Conservation (phyloP, 2,888 invertebrate species). For the Lepidocyrtinus sp. region DNA sequence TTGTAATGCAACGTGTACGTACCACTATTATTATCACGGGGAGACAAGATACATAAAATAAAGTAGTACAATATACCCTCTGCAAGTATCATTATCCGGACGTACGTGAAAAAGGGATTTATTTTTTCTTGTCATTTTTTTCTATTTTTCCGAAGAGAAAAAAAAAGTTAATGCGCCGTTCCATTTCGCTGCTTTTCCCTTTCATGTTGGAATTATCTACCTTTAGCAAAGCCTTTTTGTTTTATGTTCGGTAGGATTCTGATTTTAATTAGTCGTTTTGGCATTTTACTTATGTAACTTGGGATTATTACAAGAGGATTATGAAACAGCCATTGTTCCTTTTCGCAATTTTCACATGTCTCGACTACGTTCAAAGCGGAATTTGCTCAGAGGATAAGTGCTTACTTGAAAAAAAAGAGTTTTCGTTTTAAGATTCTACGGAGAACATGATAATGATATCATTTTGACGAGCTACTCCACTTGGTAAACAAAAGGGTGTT, state of each 20-base stretch:
- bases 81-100: too few species aligned
- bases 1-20: conserved; percentile 26
- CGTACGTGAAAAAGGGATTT: conserved; percentile 19
- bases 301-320: conserved; percentile 7
- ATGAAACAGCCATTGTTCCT: conserved; percentile 16
- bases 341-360: neutral
- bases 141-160: conserved; percentile 1
- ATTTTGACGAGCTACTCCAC: neutral
- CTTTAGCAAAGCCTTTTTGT: conserved; percentile 19
- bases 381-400: neutral
- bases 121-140: conserved; percentile 23
- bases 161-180: conserved; percentile 2
- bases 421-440: neutral
- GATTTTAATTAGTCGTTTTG: conserved; percentile 39
- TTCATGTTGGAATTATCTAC: neutral
- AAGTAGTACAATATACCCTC: too few species aligned
- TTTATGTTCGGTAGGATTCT: neutral
- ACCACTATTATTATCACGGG: neutral
- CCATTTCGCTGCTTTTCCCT: conserved; percentile 18
- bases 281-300: conserved; percentile 25
- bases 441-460: neutral
- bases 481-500: neutral
- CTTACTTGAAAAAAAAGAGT: neutral
- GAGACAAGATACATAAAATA: too few species aligned
- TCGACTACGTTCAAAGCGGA: neutral